These are phyloP conservation scores for Peromyscus californicus DNA, from an alignment of 2,113 vertebrate species.

Conservation along the genomic window DNA sequence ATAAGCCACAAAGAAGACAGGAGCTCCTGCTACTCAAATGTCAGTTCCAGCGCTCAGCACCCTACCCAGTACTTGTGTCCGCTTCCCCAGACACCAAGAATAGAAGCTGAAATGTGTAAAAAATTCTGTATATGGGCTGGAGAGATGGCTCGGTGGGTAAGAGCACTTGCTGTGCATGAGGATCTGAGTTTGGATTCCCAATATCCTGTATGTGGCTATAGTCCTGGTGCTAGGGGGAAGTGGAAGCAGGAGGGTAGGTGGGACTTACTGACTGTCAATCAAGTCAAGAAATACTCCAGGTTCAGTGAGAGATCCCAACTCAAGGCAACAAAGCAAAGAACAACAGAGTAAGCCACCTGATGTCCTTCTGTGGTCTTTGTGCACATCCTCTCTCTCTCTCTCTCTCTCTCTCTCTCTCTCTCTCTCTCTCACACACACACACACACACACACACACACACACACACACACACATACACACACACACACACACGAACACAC, in stretches of 20 bases:
- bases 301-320: background rate
- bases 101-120: background rate
- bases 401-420: no score
- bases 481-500: background rate
- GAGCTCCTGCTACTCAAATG: background rate
- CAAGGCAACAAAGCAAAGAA: no score
- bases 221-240: background rate
- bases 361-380: background rate
- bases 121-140: background rate
- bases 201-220: background rate
- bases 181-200: background rate
- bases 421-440: background rate
- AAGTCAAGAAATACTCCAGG: background rate
- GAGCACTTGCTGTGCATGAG: background rate
- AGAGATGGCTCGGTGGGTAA: background rate
- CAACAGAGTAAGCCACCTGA: background rate
- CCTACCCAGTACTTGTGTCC: background rate
- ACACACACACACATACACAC: background rate
- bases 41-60: background rate
- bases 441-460: background rate
- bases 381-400: background rate
- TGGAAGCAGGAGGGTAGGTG: background rate
- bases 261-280: background rate
- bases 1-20: background rate
- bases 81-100: background rate